phyloP scores from a whole-genome alignment of 2,113 vertebrate species.

The Lasiurus borealis region DNA sequence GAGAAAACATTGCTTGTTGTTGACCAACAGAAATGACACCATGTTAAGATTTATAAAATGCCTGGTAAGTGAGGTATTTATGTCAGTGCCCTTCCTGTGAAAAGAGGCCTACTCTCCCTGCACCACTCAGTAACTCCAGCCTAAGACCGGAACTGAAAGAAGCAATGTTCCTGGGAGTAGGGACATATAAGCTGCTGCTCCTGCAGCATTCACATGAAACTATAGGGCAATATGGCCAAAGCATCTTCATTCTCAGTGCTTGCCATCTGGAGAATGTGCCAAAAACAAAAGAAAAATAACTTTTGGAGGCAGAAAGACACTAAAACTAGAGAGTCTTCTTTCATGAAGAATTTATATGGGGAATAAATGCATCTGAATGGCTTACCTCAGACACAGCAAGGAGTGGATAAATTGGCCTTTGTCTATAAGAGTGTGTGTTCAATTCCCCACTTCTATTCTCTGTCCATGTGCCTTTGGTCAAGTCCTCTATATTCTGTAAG shows the following conservation, averaged over 20 bases:
- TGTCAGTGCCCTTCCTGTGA: not conserved
- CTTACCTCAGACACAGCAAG: not conserved
- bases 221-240: not conserved
- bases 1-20: not conserved
- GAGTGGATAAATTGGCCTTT: not conserved
- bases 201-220: not conserved
- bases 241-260: not conserved
- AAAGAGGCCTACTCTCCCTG: not conserved
- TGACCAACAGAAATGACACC: not conserved
- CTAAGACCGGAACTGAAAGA: not conserved
- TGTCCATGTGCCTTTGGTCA: not conserved
- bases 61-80: not conserved
- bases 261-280: not conserved
- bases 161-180: not conserved
- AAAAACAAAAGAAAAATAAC: not conserved
- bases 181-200: not conserved
- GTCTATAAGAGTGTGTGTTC: not conserved
- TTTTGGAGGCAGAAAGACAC: not conserved
- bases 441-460: not conserved
- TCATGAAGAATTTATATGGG: not conserved
- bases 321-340: not conserved
- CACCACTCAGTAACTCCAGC: not conserved
- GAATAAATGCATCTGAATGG: not conserved
- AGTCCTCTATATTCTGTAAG: not conserved
- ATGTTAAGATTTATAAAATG: constrained; percentile 7